Evolutionary conservation across 2,888 invertebrate species (phyloP).

Genomic region (Prosapia bicincta): DNA sequence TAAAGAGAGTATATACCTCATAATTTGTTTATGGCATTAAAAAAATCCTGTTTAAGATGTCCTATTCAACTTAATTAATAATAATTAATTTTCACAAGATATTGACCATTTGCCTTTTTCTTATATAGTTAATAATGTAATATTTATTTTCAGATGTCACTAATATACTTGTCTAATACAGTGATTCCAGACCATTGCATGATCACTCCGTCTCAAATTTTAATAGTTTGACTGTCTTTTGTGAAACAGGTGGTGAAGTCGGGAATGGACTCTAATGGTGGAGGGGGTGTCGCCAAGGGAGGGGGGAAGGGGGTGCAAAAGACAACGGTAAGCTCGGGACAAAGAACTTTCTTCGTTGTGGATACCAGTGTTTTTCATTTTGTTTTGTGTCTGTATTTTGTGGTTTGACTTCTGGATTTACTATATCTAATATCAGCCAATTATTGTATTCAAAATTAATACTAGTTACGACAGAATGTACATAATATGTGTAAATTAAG

Average conservation of each 20-base stretch:
- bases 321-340: constrained; percentile 17
- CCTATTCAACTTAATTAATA: too few relatives aligned
- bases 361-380: neutral
- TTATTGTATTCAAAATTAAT: too few relatives aligned
- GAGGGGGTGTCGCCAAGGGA: constrained; percentile 19
- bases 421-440: neutral
- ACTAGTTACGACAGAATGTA: too few relatives aligned
- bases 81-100: too few relatives aligned
- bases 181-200: neutral
- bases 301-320: constrained; percentile 21
- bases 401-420: neutral
- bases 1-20: too few relatives aligned
- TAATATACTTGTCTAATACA: neutral
- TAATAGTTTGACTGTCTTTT: constrained; percentile 10
- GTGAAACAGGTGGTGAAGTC: constrained; percentile 17
- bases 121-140: neutral
- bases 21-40: too few relatives aligned
- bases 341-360: constrained; percentile 6
- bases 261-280: constrained; percentile 12
- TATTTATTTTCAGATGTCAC: neutral
- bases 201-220: neutral
- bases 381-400: neutral
- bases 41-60: too few relatives aligned
- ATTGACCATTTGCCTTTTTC: neutral
- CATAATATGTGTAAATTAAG: too few relatives aligned